These are phyloP conservation scores for Rhinogobio ventralis DNA, from an alignment of 2,797 vertebrate genomes.

Conservation along the genomic window DNA sequence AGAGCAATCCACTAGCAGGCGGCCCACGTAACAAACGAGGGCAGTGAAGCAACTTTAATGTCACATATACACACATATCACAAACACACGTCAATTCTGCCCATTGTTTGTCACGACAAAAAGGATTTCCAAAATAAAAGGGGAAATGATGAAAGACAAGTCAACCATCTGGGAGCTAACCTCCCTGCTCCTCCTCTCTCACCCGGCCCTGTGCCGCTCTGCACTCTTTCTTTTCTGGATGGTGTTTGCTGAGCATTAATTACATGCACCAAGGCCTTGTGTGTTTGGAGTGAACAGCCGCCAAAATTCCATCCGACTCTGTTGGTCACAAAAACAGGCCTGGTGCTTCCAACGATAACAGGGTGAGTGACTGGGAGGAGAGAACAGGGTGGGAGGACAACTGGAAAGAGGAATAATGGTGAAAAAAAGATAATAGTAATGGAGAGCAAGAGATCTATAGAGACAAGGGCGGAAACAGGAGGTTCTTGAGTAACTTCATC, in stretches of 20 bases:
- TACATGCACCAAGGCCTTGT: slow-evolving; percentile 64
- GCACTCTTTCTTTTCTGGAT: slow-evolving; percentile 44
- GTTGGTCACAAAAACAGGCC: slow-evolving; percentile 56
- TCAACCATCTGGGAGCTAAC: slow-evolving; percentile 72
- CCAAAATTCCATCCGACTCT: slow-evolving; percentile 67
- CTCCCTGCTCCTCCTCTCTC: slow-evolving; percentile 49
- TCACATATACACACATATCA: slow-evolving; percentile 7
- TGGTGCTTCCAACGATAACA: slow-evolving; percentile 67
- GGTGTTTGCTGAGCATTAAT: slow-evolving; percentile 69
- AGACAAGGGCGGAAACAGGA: neutral
- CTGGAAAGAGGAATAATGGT: slow-evolving; percentile 43
- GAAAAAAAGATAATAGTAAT: slow-evolving; percentile 25
- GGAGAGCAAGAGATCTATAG: slow-evolving; percentile 1
- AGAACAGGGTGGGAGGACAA: slow-evolving; percentile 46
- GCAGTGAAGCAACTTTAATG: slow-evolving; percentile 12
- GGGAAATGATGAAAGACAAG: slow-evolving; percentile 66
- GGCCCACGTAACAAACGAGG: neutral
- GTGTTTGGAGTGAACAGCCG: slow-evolving; percentile 68
- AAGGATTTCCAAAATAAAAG: slow-evolving; percentile 59
- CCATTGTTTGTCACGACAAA: slow-evolving; percentile 23
- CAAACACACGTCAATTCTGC: slow-evolving; percentile 22
- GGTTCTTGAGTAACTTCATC: neutral
- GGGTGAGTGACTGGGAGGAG: slow-evolving; percentile 15
- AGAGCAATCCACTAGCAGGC: neutral
- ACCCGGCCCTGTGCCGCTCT: slow-evolving; percentile 1